Base-by-base conservation (phyloP, 2,888 invertebrate species). In the Iphiclides podalirius region DNA sequence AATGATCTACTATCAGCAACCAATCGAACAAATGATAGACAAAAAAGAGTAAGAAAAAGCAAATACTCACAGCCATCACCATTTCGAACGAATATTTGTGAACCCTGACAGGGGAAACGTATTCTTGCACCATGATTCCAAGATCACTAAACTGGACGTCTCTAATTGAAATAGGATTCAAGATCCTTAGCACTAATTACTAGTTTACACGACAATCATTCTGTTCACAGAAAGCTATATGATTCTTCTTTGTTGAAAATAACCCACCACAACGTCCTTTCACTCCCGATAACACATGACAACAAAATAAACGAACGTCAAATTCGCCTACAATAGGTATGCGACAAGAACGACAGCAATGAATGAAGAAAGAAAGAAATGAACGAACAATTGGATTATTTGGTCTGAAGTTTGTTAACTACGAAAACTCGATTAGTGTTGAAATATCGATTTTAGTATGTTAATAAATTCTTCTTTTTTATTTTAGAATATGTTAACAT, bases 81-180 rank as follows among this genome's bases (percentile, higher is more conserved):
- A 98, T 91, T 85, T 98, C 97, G 85, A 98, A 98, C 43, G 97
- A 94, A 81, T 95, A 93, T 87, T 97, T 97, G 90, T 98, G 98
- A 62, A 98, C 96, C 91, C 98, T 92, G 45, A 98, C 94, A 65
- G 98, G 98, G 59, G 97, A 96, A 79, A 96, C 95, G 88, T 96
- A 98, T 80, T 96, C 96, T 88, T 98, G 98, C 72, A 98, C 98
- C 98, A 98, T 98, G 76, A 79, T 90, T 71, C 71, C 66, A 54
- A 64, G 28, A 65, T 70, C 63, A 67, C 70, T 66, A 57, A 54
- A 64, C 60, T 63, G 23, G 15, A 38, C 15, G 42, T 43, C 31
- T 37, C 11, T 45, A 53, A 54, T 47, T 70, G 63, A 68, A 67
- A 62, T 70, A 70, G 70, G 75, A 78, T 73, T 66, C 58, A 55